A percentile compares a stretch with the other conserved stretches of the same genome.
Conservation (phyloP, 2,888 invertebrate genomes). For the Synanthedon vespiformis region DNA sequence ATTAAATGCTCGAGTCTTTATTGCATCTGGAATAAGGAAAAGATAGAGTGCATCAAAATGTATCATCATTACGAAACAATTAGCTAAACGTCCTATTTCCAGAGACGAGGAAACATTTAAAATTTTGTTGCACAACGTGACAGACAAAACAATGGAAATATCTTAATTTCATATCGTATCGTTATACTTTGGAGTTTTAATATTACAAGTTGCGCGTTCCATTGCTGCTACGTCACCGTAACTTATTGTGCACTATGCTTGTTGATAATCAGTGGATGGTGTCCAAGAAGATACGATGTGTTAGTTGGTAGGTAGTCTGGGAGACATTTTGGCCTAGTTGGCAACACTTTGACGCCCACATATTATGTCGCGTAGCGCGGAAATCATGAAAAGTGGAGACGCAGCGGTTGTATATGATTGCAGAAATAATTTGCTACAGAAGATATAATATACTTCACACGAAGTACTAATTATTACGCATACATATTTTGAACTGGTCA, state of each 20-base stretch:
- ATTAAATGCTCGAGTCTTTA: background rate
- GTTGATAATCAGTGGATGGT: slow-evolving; percentile 19
- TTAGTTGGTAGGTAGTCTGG: slow-evolving; percentile 23
- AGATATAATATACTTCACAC: no score
- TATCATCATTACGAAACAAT: slow-evolving; percentile 36
- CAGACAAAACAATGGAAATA: slow-evolving; percentile 57
- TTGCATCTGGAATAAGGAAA: no score
- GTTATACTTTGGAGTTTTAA: background rate
- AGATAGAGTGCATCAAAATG: no score
- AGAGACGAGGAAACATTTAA: slow-evolving; percentile 54
- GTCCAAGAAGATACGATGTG: slow-evolving; percentile 8
- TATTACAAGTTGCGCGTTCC: no score
- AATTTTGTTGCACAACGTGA: slow-evolving; percentile 45
- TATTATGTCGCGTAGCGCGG: slow-evolving; percentile 28
- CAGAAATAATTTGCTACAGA: no score
- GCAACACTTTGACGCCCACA: slow-evolving; percentile 43
- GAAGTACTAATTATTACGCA: no score
- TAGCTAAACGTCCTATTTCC: slow-evolving; percentile 41
- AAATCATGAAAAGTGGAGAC: slow-evolving; percentile 38
- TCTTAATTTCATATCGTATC: slow-evolving; percentile 33
- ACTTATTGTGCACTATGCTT: no score
- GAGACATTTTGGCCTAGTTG: slow-evolving; percentile 62
- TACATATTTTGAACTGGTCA: no score
- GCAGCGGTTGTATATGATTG: background rate
- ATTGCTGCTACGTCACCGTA: no score